phyloP scores from a whole-genome alignment of 2,888 invertebrate species.

The Scaptomyza polygonia region DNA sequence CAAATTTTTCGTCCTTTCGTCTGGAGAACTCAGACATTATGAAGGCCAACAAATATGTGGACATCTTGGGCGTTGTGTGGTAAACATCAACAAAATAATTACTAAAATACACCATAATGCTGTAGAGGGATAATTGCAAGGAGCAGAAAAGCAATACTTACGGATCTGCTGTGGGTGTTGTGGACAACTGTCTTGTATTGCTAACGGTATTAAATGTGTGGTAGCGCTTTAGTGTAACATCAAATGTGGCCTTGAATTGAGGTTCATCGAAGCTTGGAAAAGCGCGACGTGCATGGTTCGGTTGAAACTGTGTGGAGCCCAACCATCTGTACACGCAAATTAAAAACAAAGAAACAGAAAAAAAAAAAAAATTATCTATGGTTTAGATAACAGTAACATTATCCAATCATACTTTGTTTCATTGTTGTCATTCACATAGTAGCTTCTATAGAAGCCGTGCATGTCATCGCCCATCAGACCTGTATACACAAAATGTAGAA shows the following conservation, averaged over 20 bases:
- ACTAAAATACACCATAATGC: constrained; percentile 15
- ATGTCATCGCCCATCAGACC: constrained; percentile 86
- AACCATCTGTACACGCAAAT: constrained; percentile 84
- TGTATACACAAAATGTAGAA: constrained; percentile 84
- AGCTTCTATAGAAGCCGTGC: constrained; percentile 85
- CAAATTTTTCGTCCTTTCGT: constrained; percentile 63
- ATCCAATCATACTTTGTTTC: constrained; percentile 74
- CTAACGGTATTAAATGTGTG: constrained; percentile 74
- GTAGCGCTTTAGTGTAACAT: constrained; percentile 83
- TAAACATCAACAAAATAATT: constrained; percentile 72
- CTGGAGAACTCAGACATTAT: constrained; percentile 87
- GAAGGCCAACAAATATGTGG: constrained; percentile 92
- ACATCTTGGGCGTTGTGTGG: constrained; percentile 87
- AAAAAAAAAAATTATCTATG: neutral
- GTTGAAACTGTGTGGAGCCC: constrained; percentile 89
- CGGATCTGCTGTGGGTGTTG: constrained; percentile 42
- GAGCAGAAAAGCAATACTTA: constrained; percentile 46
- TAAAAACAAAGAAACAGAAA: too few species aligned
- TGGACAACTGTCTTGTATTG: constrained; percentile 64
- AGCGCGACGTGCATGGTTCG: constrained; percentile 88
- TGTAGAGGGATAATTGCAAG: neutral
- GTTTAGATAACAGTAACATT: neutral
- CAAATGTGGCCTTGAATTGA: constrained; percentile 88
- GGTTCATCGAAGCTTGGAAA: constrained; percentile 94
- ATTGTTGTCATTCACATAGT: constrained; percentile 81